phyloP scores from a whole-genome alignment of 2,113 vertebrate species.

The Zapornia atra region DNA sequence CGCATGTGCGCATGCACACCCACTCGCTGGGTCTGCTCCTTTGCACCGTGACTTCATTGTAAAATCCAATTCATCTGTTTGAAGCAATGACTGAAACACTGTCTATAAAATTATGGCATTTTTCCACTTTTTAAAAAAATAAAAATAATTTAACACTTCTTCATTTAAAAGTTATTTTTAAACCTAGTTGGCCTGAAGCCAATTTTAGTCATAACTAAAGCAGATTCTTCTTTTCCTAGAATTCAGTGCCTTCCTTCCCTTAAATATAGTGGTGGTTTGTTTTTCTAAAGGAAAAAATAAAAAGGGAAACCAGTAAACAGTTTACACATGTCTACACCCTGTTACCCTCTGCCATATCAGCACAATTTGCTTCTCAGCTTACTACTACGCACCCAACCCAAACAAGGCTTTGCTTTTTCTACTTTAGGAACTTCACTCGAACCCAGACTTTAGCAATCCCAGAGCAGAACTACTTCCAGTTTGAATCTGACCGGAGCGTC shows the following conservation, averaged over 20 bases:
- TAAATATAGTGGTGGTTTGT: not conserved
- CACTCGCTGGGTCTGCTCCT: not conserved
- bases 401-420: not conserved
- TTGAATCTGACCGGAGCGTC: not conserved
- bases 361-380: not conserved
- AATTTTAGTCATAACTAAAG: not conserved
- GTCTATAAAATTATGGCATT: conserved; percentile 24
- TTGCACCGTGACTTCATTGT: not conserved
- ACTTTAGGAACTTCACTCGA: not conserved
- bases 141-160: not conserved
- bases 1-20: not conserved
- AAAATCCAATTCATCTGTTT: conserved; percentile 41
- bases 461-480: not conserved
- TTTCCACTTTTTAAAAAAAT: conserved; percentile 35
- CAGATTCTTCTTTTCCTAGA: conserved; percentile 13
- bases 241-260: not conserved
- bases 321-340: not conserved
- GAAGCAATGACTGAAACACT: conserved; percentile 30
- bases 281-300: not conserved
- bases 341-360: not conserved
- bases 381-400: not conserved
- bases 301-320: not conserved
- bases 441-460: not conserved
- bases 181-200: not conserved
- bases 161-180: conserved; percentile 59